Conservation (phyloP, 1,140 invertebrate genomes). For the Camponotus vicinus region DNA sequence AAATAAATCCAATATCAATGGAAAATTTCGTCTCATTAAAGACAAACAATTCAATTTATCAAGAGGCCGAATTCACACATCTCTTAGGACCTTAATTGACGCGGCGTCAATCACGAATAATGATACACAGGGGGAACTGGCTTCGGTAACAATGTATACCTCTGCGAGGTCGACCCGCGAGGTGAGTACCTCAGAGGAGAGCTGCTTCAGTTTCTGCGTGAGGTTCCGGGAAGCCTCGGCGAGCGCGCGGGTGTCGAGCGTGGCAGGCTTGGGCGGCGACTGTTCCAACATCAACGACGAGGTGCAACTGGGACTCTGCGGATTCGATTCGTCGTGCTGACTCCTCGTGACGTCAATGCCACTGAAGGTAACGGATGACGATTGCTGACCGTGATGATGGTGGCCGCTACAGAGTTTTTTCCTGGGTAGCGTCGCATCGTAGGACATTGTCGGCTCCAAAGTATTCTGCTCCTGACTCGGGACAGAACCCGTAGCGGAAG, state of each 20-base stretch:
- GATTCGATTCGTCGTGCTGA: conserved; percentile 52
- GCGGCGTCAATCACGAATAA: conserved; percentile 45
- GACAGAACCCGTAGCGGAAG: conserved; percentile 33
- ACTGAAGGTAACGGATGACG: conserved; percentile 15
- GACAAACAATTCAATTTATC: neutral
- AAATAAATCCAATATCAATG: neutral
- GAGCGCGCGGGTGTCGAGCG: conserved; percentile 91
- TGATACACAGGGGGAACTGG: conserved; percentile 76
- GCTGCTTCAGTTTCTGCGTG: conserved; percentile 95
- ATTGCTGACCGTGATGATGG: conserved; percentile 73
- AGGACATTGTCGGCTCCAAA: conserved; percentile 60
- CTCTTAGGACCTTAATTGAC: conserved; percentile 60
- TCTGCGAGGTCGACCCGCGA: conserved; percentile 86
- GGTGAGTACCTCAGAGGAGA: conserved; percentile 95
- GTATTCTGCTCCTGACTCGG: conserved; percentile 62
- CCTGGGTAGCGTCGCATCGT: conserved; percentile 74
- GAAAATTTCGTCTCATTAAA: neutral
- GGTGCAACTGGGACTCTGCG: conserved; percentile 69
- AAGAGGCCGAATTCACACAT: neutral
- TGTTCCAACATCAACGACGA: conserved; percentile 61
- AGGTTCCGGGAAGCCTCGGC: conserved; percentile 96
- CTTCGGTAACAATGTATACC: conserved; percentile 82
- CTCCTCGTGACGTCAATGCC: conserved; percentile 49
- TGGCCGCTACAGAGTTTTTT: conserved; percentile 81
- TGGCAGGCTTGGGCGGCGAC: conserved; percentile 77